These are phyloP conservation scores for Heliconius hermathena DNA, from an alignment of 1,140 invertebrate genomes.

Conservation along the genomic window DNA sequence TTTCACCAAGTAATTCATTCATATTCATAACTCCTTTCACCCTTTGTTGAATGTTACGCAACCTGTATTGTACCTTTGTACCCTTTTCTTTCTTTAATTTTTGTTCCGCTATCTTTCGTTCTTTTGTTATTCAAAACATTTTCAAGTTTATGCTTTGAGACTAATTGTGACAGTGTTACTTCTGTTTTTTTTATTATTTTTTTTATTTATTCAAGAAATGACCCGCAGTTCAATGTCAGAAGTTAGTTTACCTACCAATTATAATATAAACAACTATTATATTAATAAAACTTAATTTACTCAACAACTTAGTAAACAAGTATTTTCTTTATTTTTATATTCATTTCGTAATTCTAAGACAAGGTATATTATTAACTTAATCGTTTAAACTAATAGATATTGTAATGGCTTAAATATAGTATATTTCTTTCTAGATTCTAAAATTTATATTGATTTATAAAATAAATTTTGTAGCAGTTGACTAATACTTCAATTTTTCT, in stretches of 20 bases:
- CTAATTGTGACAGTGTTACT: conserved; percentile 27
- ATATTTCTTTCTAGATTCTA: no score
- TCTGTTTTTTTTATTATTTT: conserved; percentile 10
- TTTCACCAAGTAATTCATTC: conserved; percentile 73
- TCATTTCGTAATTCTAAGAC: background rate
- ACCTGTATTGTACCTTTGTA: conserved; percentile 59
- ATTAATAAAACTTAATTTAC: conserved; percentile 5
- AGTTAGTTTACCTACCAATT: conserved; percentile 18
- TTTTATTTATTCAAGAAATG: conserved; percentile 5
- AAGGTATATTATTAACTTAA: background rate
- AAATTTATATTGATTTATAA: background rate
- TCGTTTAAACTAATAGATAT: background rate
- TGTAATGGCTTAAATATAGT: background rate
- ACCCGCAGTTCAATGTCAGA: conserved; percentile 10
- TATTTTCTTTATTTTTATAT: background rate
- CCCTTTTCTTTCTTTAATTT: conserved; percentile 55
- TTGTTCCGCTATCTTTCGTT: conserved; percentile 42
- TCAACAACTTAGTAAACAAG: background rate
- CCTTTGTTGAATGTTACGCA: conserved; percentile 72
- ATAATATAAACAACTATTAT: background rate
- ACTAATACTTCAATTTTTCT: background rate
- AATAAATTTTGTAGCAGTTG: background rate
- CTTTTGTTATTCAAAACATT: conserved; percentile 51
- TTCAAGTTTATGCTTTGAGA: conserved; percentile 26
- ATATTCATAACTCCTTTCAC: conserved; percentile 75